Percentiles rank a stretch among this genome's conserved stretches.
phyloP scores from a whole-genome alignment of 2,113 vertebrate species.

The Hypanus sabinus region DNA sequence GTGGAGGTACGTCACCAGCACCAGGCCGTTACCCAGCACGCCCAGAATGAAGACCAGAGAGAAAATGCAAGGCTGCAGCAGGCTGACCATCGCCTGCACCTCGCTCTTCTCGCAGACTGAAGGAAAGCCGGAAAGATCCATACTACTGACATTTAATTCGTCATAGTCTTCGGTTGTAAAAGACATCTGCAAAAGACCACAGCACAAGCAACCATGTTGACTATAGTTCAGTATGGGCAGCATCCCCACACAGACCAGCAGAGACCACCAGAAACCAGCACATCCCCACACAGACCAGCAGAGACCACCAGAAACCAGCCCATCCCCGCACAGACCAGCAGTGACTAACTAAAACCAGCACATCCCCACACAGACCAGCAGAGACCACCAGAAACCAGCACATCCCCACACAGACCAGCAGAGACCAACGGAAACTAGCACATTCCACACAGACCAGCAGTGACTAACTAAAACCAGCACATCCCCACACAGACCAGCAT shows the following conservation, averaged over 20 bases:
- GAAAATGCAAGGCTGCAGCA: constrained; percentile 65
- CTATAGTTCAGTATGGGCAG: no score
- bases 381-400: background rate
- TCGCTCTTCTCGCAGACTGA: constrained; percentile 59
- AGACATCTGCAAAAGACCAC: no score
- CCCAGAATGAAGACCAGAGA: constrained; percentile 66
- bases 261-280: background rate
- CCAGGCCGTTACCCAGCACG: constrained; percentile 67
- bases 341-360: background rate
- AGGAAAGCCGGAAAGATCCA: fast-evolving
- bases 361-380: background rate
- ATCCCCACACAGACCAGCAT: no score
- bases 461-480: no score
- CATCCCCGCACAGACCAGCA: no score
- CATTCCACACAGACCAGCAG: background rate
- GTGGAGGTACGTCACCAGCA: constrained; percentile 72
- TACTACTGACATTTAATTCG: fast-evolving
- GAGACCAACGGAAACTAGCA: no score
- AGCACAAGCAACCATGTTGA: no score
- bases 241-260: background rate
- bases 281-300: background rate
- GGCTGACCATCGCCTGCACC: constrained; percentile 50
- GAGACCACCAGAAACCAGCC: no score
- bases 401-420: background rate
- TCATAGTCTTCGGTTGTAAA: no score